Evolutionary conservation across 35 echinoderm and acorn worm species (phyloP), one percentile per base, ranked within the genome.

Genomic region (Lytechinus variegatus): DNA sequence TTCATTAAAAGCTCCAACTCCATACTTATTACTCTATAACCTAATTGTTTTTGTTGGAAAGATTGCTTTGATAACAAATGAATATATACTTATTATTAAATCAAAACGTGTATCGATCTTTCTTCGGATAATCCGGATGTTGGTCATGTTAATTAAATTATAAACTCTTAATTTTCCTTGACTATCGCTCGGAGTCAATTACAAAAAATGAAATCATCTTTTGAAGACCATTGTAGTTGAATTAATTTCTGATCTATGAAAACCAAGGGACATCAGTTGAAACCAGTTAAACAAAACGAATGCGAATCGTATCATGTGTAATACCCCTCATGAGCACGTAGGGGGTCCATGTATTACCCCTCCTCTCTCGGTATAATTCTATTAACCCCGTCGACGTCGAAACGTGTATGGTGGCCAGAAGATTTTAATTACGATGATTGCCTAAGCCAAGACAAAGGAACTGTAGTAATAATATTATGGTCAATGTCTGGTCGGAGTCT

Each of bases 251-350:
- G n/a, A 79, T 79, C 66, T 79, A 79, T 24, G 66, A 44, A 44
- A 44, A 44, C 33, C 66, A 79, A 79, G n/a, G 19, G n/a, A 79
- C 66, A 79, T 79, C 66, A 16, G 19, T 24, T 7, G 66, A n/a
- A 90, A 90, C 27, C 88, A 90, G 88, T 90, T 90, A 90, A 90
- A 90, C 88, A 90, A 90, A 90, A 90, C 52, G 88, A 90, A 52
- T 14, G 88, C 29, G 52, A 21, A 90, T 28, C 24, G 9, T 52
- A 28, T 44, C 52, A 10, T 52, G 11, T 44, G 29, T 90, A 44
- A 54, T 52, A 21, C 16, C 24, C 29, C 88, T 52, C 9, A 33
- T 44, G 16, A 24, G 21, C 66, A 24, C 19, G 66, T 79, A 79
- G 66, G 66, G 66, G 66, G 66, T 79, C 66, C 16, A 79, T 79